phyloP scores from a whole-genome alignment of 2,888 invertebrate genomes.

The Stegana nigrithorax region DNA sequence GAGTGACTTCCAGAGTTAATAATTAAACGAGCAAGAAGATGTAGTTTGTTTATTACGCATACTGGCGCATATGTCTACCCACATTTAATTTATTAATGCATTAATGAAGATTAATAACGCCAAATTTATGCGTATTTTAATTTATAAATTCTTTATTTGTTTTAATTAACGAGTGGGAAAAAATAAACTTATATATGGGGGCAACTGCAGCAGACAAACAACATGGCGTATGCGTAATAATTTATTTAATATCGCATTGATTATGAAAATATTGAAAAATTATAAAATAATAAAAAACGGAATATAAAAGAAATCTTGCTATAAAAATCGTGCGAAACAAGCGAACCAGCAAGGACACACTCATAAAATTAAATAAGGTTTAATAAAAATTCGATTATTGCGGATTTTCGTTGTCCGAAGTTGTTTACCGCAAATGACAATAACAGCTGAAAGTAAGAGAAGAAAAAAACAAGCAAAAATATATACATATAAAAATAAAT shows the following conservation, averaged over 20 bases:
- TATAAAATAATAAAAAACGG: constrained; percentile 5
- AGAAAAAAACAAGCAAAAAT: constrained; percentile 9
- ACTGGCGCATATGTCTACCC: no score
- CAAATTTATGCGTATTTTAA: neutral
- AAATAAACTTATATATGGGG: no score
- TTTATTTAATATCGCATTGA: neutral
- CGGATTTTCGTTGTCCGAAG: constrained; percentile 3
- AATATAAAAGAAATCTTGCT: neutral
- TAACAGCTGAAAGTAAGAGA: neutral
- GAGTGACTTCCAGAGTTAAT: no score
- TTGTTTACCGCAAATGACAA: constrained; percentile 1
- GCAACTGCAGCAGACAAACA: neutral
- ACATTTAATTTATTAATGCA: neutral
- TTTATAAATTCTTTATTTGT: neutral
- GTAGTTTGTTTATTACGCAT: no score
- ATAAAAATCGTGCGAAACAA: neutral
- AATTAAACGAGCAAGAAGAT: no score
- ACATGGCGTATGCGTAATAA: neutral
- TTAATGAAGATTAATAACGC: constrained; percentile 5
- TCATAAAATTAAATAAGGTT: neutral
- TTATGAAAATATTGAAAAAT: constrained; percentile 23
- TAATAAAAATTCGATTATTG: neutral
- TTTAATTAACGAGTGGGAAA: neutral
- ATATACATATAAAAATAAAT: no score
- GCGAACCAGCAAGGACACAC: neutral